Conservation (phyloP, 2,797 vertebrate species). For the Melanotaenia trifasciata region DNA sequence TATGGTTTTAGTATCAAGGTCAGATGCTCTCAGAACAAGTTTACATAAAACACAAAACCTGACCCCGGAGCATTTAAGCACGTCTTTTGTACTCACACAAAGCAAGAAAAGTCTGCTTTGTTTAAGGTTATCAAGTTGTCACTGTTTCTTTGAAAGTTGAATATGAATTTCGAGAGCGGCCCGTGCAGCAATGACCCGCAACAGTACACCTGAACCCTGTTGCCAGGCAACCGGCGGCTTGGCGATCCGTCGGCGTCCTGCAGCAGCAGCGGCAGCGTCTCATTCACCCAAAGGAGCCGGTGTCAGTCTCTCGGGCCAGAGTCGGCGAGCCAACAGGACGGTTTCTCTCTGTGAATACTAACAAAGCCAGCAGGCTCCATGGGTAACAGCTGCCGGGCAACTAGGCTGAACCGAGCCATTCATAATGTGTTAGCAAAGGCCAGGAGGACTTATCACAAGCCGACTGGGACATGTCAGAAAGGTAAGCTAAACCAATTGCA, state of each 20-base stretch:
- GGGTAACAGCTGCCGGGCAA: constrained; percentile 61
- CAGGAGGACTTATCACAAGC: constrained; percentile 38
- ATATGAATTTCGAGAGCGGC: background rate
- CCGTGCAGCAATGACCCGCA: background rate
- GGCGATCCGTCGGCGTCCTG: constrained; percentile 26
- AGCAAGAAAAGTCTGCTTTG: background rate
- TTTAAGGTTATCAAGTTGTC: background rate
- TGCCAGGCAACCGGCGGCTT: constrained; percentile 68
- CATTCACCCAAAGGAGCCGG: constrained; percentile 28
- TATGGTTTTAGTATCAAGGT: too few species aligned
- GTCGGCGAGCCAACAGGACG: constrained; percentile 9
- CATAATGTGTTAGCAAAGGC: constrained; percentile 57
- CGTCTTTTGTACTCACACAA: background rate
- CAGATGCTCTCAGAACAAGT: background rate
- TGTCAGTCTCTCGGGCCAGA: constrained; percentile 25
- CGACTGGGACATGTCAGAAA: constrained; percentile 90
- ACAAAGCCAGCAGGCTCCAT: constrained; percentile 64
- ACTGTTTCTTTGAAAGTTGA: constrained; percentile 1
- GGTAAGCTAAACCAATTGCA: constrained; percentile 79
- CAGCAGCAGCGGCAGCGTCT: constrained; percentile 17
- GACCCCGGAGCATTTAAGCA: background rate
- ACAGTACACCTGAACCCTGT: constrained; percentile 46
- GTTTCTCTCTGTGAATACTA: constrained; percentile 24
- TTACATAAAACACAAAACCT: background rate
- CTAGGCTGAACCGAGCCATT: constrained; percentile 46